phyloP scores from a whole-genome alignment of 2,797 vertebrate species.

The Galago senegalensis region DNA sequence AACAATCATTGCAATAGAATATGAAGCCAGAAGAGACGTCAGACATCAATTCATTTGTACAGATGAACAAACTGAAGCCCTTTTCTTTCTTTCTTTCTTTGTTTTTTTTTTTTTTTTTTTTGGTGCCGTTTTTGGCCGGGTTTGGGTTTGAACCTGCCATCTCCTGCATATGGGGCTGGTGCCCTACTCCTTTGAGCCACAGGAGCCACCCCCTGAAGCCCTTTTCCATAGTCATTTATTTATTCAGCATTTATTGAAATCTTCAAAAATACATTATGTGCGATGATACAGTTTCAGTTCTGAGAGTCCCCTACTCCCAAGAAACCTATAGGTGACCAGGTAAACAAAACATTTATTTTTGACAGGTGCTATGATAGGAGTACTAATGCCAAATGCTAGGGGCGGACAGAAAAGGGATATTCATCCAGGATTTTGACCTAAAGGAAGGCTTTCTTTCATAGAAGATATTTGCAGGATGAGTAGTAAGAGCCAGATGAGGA shows the following conservation, averaged over 20 bases:
- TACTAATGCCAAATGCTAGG: neutral
- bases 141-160: too few relatives aligned
- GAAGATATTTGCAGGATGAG: neutral
- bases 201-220: too few relatives aligned
- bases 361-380: neutral
- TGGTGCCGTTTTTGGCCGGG: too few relatives aligned
- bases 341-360: constrained; percentile 1
- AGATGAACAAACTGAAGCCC: neutral
- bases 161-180: too few relatives aligned
- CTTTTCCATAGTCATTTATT: neutral
- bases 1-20: neutral
- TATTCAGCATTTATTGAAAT: neutral
- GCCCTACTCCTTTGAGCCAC: too few relatives aligned
- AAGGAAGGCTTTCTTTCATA: neutral
- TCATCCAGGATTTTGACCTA: neutral
- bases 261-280: neutral
- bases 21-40: neutral
- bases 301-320: neutral
- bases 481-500: neutral
- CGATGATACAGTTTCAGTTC: neutral
- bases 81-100: neutral
- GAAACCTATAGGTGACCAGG: neutral
- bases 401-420: neutral
- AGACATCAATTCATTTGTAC: neutral
- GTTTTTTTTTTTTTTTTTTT: too few relatives aligned